Evolutionary conservation across 2,113 vertebrate genomes (phyloP), one percentile per base, ranked within the genome.

Genomic region (Anguilla rostrata): DNA sequence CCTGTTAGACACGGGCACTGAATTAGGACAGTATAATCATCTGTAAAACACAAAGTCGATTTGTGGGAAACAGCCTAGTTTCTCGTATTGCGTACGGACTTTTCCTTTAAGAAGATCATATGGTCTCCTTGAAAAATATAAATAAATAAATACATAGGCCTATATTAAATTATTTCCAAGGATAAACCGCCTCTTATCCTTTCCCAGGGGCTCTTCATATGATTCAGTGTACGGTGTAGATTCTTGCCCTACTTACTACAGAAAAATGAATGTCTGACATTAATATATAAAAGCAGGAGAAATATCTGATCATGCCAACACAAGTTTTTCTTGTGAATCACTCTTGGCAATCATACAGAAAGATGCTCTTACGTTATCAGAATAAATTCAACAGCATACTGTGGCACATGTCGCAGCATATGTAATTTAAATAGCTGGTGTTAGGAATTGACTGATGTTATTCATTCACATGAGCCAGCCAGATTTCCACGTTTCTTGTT

Each of bases 401-500:
- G 11, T 53, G 49, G 49, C 49, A 53, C 12, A 53, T 53, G 12
- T 53, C 12, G 12, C 49, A 53, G 49, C 49, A 53, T 29, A 82
- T 91, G 18, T n/a, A 34, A 26, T 46, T 34, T 49, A 5, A 39
- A 56, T n/a, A 14, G 53, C 41, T 39, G 16, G 18, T 85, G 40
- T 43, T 34, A 41, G 26, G 8, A 39, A 85, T 66, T 39, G 60
- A 12, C 56, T 39, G 14, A 53, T 85, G 18, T 16, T 26, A 9
- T 8, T 75, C 26, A 87, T 87, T 84, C 84, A 90, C 87, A 86
- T 87, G 84, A 91, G 88, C 88, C 14, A 89, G 88, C 8, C 71
- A 34, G 71, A 26, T 12, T 34, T 75, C 8, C 71, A 75, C 63
- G 0, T n/a, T 29, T 29, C 34, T 26, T 29, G 71, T 75, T 22